Percentiles rank a stretch among this genome's conserved stretches.
phyloP scores from a whole-genome alignment of 1,140 invertebrate species.

The Sinonovacula constricta region DNA sequence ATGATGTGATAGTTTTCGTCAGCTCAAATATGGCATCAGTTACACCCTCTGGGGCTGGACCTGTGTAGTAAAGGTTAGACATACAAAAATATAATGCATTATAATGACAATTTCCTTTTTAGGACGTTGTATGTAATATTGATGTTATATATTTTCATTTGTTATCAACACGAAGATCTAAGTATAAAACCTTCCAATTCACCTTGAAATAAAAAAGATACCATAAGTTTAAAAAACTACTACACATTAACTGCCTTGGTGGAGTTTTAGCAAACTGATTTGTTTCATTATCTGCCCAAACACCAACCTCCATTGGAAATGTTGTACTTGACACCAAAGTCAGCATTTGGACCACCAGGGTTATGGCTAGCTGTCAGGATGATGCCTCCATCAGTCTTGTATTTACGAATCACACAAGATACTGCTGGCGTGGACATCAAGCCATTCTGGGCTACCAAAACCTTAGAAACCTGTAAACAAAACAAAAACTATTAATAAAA shows the following conservation, averaged over 20 bases:
- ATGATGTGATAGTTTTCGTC: slow-evolving; percentile 88
- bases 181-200: no score
- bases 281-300: no score
- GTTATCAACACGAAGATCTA: no score
- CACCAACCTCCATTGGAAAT: slow-evolving; percentile 97
- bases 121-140: no score
- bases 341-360: slow-evolving; percentile 97
- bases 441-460: slow-evolving; percentile 95
- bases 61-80: slow-evolving; percentile 53
- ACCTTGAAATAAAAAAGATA: no score
- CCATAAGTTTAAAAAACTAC: background rate
- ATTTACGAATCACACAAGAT: slow-evolving; percentile 94
- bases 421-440: slow-evolving; percentile 98
- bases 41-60: slow-evolving; percentile 93
- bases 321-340: slow-evolving; percentile 99
- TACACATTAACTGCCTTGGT: no score
- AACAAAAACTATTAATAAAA: no score
- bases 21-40: slow-evolving; percentile 94
- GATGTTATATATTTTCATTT: no score
- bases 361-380: slow-evolving; percentile 99
- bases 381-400: slow-evolving; percentile 93
- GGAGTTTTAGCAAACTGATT: no score
- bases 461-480: slow-evolving; percentile 85
- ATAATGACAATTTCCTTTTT: background rate
- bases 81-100: background rate